Percentiles rank a stretch among this genome's conserved stretches.
These are phyloP conservation scores for Morbakka virulenta DNA, from an alignment of 30 jellyfish, hydroid and myxozoan genomes.

Conservation along the genomic window DNA sequence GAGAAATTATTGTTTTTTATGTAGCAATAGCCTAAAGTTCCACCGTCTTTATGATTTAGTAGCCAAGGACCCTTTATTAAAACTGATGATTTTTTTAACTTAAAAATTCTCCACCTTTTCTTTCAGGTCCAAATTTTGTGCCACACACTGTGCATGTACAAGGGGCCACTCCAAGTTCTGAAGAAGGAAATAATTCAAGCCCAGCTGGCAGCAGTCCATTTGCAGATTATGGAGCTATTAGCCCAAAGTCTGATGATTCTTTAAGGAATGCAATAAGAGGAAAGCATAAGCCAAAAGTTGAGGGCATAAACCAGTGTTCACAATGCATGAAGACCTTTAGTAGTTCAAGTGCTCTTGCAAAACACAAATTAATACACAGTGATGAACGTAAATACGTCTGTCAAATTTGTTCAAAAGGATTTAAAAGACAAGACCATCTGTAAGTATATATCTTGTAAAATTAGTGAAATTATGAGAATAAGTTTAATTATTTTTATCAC, in stretches of 20 bases:
- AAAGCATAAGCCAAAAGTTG: conserved; percentile 56
- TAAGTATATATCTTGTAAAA: conserved; percentile 31
- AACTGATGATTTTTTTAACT: no score
- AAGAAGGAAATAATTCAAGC: conserved; percentile 77
- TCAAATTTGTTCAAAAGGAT: conserved; percentile 95
- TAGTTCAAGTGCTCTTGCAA: conserved; percentile 98
- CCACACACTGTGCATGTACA: conserved; percentile 75
- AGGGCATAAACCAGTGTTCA: conserved; percentile 61
- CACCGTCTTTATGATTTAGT: no score
- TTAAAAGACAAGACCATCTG: conserved; percentile 97
- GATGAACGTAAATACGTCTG: conserved; percentile 94
- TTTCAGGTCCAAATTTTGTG: conserved; percentile 81
- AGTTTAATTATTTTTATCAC: not conserved
- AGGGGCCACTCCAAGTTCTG: conserved; percentile 91
- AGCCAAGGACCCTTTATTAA: no score
- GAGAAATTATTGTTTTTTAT: no score
- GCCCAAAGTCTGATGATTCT: conserved; percentile 83
- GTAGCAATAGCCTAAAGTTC: no score
- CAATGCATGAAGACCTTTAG: conserved; percentile 92
- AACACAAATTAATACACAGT: conserved; percentile 93
- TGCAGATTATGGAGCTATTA: conserved; percentile 72
- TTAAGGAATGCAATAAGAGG: conserved; percentile 65
- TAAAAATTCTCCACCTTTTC: no score
- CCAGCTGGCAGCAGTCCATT: conserved; percentile 94
- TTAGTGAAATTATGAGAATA: not conserved